Evolutionary conservation across 1,140 invertebrate species (phyloP).

Genomic region (Myzus persicae): DNA sequence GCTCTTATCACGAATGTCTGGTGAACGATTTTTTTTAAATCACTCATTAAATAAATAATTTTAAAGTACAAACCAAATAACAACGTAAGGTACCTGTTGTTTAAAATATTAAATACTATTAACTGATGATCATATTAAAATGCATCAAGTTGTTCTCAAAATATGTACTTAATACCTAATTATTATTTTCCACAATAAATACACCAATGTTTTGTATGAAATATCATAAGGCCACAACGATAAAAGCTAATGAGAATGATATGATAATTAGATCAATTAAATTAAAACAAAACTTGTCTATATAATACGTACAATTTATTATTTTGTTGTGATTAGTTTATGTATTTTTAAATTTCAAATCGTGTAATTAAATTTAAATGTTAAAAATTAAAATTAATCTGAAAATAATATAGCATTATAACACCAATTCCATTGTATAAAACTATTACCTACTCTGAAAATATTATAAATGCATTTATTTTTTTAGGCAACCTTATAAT

Average conservation of each 20-base stretch:
- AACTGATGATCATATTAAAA: not conserved
- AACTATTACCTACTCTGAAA: no score
- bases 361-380: not conserved
- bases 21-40: not conserved
- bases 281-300: not conserved
- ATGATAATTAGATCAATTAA: not conserved
- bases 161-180: not conserved
- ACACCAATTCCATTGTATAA: no score
- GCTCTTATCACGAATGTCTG: not conserved
- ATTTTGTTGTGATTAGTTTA: no score
- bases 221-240: not conserved
- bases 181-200: not conserved
- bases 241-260: not conserved
- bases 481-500: no score
- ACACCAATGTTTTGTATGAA: not conserved
- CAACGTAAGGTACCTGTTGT: not conserved
- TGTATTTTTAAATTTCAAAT: no score
- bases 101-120: not conserved
- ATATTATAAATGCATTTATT: not conserved
- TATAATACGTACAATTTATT: no score
- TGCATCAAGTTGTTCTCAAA: not conserved
- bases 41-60: slow-evolving; percentile 14
- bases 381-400: not conserved
- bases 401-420: not conserved
- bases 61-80: not conserved